Evolutionary conservation across 1,140 invertebrate genomes (phyloP).

Genomic region (Drosophila arizonae): DNA sequence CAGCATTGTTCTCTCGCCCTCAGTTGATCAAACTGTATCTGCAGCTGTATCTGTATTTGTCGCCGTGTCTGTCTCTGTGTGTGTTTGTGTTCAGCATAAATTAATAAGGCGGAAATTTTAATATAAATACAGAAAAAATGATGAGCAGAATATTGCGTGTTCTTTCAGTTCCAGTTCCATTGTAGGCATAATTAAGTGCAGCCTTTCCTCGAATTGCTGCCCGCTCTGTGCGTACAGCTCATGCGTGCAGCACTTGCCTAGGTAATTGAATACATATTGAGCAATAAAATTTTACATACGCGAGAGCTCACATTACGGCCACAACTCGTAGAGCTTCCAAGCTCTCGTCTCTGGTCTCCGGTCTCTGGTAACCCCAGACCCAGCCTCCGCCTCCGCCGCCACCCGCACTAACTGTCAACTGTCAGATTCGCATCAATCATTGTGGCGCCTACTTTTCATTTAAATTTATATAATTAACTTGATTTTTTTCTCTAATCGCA

Average conservation of each 20-base stretch:
- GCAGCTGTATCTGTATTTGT: neutral
- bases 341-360: constrained; percentile 2
- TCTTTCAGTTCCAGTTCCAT: constrained; percentile 44
- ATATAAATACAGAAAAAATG: constrained; percentile 68
- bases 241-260: constrained; percentile 9
- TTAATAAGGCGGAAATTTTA: constrained; percentile 78
- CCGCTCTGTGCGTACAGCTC: constrained; percentile 9
- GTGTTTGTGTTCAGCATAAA: constrained; percentile 37
- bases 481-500: constrained; percentile 1
- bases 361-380: no score
- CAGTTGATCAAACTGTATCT: constrained; percentile 49
- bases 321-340: constrained; percentile 26
- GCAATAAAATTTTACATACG: constrained; percentile 46
- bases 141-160: constrained; percentile 45
- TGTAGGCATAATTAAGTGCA: constrained; percentile 67
- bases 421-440: constrained; percentile 56
- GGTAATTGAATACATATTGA: constrained; percentile 66
- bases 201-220: constrained; percentile 48
- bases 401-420: neutral
- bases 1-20: constrained; percentile 59
- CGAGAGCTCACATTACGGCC: constrained; percentile 42
- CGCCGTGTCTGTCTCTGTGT: neutral
- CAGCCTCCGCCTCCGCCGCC: neutral
- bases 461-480: constrained; percentile 47
- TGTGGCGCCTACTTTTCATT: constrained; percentile 3